Percentiles rank a stretch among this genome's conserved stretches.
These are phyloP conservation scores for Enteromius radiatus DNA, from an alignment of 2,797 vertebrate genomes.

Conservation along the genomic window DNA sequence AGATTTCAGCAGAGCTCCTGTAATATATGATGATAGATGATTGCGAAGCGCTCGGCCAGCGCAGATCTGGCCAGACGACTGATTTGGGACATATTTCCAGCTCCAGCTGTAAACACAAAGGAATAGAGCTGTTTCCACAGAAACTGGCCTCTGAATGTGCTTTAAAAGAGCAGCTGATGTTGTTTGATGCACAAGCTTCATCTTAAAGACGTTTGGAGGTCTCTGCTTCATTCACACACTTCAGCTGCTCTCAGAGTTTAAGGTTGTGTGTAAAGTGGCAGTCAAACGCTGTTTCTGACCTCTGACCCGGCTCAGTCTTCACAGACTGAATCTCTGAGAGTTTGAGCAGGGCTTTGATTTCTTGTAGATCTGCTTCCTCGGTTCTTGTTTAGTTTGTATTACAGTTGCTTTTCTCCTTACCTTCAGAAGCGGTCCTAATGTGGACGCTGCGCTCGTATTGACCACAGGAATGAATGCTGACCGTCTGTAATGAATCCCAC, in stretches of 20 bases:
- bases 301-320: background rate
- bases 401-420: background rate
- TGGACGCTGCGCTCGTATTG: background rate
- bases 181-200: slow-evolving; percentile 51
- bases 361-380: background rate
- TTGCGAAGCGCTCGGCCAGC: slow-evolving; percentile 58
- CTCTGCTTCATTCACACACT: slow-evolving; percentile 2
- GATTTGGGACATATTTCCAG: slow-evolving; percentile 76
- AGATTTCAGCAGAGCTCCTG: slow-evolving; percentile 67
- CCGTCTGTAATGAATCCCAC: background rate
- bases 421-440: background rate
- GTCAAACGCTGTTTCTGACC: background rate
- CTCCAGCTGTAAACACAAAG: slow-evolving; percentile 74
- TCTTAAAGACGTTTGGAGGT: slow-evolving; percentile 8
- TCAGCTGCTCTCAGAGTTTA: background rate
- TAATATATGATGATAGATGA: slow-evolving; percentile 68
- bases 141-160: slow-evolving; percentile 59
- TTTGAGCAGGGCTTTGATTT: background rate
- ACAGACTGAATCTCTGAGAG: background rate
- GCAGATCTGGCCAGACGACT: slow-evolving; percentile 49
- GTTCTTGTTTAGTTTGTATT: slow-evolving; percentile 2
- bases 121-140: slow-evolving; percentile 72
- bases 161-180: slow-evolving; percentile 39
- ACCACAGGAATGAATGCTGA: background rate
- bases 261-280: too few species aligned